A percentile compares a stretch with the other conserved stretches of the same genome.
Conservation (phyloP, 2,113 vertebrate genomes). For the Australoheros scitulus region DNA sequence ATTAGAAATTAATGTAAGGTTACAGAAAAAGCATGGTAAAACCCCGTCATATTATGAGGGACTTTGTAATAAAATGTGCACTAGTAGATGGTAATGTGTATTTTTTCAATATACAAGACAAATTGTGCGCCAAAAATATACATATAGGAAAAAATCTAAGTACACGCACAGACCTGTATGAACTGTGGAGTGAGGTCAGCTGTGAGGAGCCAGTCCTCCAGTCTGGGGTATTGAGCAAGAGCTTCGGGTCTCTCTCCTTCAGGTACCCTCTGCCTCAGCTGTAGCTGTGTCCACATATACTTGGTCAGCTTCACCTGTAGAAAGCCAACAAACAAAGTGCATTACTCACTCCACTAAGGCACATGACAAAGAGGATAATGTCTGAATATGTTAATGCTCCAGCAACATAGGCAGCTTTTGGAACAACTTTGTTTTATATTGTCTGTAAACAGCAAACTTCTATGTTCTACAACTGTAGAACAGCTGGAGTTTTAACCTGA, state of each 20-base stretch:
- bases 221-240: conserved; percentile 85
- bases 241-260: conserved; percentile 76
- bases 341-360: neutral
- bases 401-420: neutral
- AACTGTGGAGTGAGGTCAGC: conserved; percentile 86
- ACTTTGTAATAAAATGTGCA: neutral
- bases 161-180: conserved; percentile 74
- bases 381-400: neutral
- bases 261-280: conserved; percentile 43
- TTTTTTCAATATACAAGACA: neutral
- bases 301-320: conserved; percentile 27
- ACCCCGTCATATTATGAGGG: too few species aligned
- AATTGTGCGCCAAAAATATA: neutral
- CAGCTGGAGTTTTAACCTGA: too few species aligned
- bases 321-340: neutral
- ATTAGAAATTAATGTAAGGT: too few species aligned
- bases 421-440: neutral
- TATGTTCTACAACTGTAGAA: too few species aligned
- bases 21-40: too few species aligned
- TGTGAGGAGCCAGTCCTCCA: conserved; percentile 86
- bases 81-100: neutral
- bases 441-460: too few species aligned
- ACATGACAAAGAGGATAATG: neutral
- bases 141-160: neutral
- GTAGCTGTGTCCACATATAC: conserved; percentile 31